Conservation (phyloP, 2,113 vertebrate genomes). For the Asarcornis scutulata region DNA sequence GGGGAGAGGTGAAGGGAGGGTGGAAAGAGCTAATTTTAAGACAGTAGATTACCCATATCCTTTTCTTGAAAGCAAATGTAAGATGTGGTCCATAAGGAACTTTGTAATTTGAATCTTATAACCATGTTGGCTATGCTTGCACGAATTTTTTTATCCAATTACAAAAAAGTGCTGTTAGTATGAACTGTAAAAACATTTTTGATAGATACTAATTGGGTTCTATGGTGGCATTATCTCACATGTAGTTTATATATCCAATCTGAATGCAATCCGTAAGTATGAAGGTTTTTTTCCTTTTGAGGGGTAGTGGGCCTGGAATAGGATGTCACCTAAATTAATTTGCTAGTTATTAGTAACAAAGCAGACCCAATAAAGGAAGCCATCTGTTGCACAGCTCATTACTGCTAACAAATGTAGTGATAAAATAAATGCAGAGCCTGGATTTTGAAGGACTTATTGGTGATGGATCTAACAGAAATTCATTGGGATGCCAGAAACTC, state of each 20-base stretch:
- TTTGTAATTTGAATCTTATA: background rate
- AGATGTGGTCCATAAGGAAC: background rate
- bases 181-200: background rate
- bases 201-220: background rate
- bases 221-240: background rate
- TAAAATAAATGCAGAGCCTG: background rate
- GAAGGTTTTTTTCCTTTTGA: background rate
- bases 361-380: background rate
- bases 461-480: background rate
- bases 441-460: background rate
- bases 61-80: background rate
- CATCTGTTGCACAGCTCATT: background rate
- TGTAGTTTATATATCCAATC: background rate
- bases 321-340: background rate
- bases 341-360: slow-evolving; percentile 6
- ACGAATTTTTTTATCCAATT: background rate
- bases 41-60: background rate
- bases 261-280: background rate
- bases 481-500: background rate
- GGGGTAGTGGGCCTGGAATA: background rate
- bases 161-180: background rate
- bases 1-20: background rate
- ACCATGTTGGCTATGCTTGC: background rate
- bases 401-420: background rate
- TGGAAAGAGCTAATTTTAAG: background rate